Evolutionary conservation across 2,888 invertebrate genomes (phyloP).

Genomic region (Pseudoips prasinana): DNA sequence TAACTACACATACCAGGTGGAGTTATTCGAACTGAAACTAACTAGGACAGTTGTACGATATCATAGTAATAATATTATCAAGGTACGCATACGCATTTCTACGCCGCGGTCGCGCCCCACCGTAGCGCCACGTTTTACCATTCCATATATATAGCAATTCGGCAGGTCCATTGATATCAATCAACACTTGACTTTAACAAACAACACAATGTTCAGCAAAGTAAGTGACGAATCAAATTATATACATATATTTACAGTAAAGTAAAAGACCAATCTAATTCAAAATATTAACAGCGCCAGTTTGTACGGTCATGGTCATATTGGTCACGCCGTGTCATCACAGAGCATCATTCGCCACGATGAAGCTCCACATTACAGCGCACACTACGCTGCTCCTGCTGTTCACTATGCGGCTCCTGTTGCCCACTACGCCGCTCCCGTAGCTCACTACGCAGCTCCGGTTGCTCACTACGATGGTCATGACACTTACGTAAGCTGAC

Average conservation of each 20-base stretch:
- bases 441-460: conserved; percentile 22
- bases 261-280: too few species aligned
- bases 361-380: conserved; percentile 29
- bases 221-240: conserved; percentile 37
- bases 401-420: conserved; percentile 17
- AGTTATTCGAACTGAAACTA: too few species aligned
- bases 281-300: conserved; percentile 61
- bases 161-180: conserved; percentile 45
- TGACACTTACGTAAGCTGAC: conserved; percentile 14
- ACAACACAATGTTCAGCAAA: conserved; percentile 55
- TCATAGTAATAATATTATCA: conserved; percentile 24
- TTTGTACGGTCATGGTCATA: conserved; percentile 47
- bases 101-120: too few species aligned
- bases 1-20: too few species aligned
- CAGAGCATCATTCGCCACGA: conserved; percentile 62
- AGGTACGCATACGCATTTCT: conserved; percentile 31
- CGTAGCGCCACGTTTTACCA: too few species aligned
- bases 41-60: conserved; percentile 15
- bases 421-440: conserved; percentile 23
- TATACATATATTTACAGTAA: background rate
- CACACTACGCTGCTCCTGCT: conserved; percentile 31
- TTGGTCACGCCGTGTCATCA: conserved; percentile 52
- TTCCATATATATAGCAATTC: conserved; percentile 39
- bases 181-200: conserved; percentile 17
- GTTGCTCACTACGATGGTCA: conserved; percentile 41